Conservation (phyloP, 2,797 vertebrate species). For the Sarcophilus harrisii region DNA sequence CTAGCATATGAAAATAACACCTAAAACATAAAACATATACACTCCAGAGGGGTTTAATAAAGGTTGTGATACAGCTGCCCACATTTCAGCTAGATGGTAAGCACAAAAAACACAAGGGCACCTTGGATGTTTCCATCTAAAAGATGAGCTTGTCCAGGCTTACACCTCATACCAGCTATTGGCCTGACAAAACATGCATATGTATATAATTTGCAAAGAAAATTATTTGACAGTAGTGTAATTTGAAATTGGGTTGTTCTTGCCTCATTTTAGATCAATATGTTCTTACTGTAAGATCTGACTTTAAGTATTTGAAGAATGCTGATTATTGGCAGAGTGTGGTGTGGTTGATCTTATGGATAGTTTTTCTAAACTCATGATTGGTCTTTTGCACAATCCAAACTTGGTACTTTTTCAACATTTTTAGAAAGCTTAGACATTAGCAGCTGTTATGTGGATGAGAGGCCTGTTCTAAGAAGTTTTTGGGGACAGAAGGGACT, state of each 20-base stretch:
- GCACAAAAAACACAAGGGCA: neutral
- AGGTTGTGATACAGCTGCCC: neutral
- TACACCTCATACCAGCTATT: neutral
- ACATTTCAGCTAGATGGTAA: neutral
- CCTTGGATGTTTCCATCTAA: neutral
- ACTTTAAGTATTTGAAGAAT: neutral
- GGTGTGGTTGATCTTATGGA: neutral
- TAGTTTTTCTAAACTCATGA: neutral
- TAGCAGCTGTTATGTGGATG: neutral
- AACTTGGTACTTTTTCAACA: neutral
- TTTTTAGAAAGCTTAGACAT: neutral
- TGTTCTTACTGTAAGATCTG: neutral
- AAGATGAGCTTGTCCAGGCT: neutral
- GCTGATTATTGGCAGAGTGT: neutral
- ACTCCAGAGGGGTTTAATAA: neutral
- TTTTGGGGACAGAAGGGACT: neutral
- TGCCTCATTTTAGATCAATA: neutral
- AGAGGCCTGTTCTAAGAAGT: neutral
- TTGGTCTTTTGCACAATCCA: neutral
- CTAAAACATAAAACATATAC: neutral
- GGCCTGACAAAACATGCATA: neutral
- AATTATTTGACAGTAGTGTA: neutral
- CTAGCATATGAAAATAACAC: neutral
- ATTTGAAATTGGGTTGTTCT: neutral
- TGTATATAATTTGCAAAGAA: neutral